Evolutionary conservation across 1,140 invertebrate species (phyloP), one percentile per base, ranked within the genome.

Genomic region (Saccostrea glomerata): DNA sequence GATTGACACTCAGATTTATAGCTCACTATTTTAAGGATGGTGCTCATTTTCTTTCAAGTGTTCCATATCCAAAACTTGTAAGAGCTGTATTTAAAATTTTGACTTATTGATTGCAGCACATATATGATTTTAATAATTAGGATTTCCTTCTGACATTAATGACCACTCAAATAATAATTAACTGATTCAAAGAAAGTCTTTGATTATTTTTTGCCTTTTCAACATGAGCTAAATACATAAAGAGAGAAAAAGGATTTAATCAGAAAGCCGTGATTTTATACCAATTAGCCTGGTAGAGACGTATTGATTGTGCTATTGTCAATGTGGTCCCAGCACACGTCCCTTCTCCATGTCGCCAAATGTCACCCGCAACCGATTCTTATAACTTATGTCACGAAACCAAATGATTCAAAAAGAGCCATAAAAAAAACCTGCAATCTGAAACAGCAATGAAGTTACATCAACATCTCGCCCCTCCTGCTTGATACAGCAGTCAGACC

Each of bases 1-100:
- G 25, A 77, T 30, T 77, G 60, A 66, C 60, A 66, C 17, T 17
- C 60, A 66, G 70, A 77, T 77, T 77, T 77, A 77, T 77, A 7
- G 25, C 25, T 77, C 25, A 25, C 70, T 36, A 36, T 25, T 77
- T 77, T 77, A 25, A 17, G 13, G 23, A 15, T 30, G 25, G 25
- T 30, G 70, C 13, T 30, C 13, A 17, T 77, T 77, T 25, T 30
- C 23, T 77, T 15, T 30, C 25, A 63, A n/a, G 17, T 3, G 13
- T 63, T 63, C 17, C 15, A 15, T 63, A 63, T 63, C 58, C 58
- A 17, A 63, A 63, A 20, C 17, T 63, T n/a, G 5, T 63, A 63
- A 47, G 5, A 47, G 47, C 47, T 47, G 47, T 47, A 47, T 47
- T 47, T 47, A 63, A 63, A 20, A 63, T 20, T 7, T 47, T 47